Evolutionary conservation across 2,888 invertebrate species (phyloP).

Genomic region (Synergus itoensis): DNA sequence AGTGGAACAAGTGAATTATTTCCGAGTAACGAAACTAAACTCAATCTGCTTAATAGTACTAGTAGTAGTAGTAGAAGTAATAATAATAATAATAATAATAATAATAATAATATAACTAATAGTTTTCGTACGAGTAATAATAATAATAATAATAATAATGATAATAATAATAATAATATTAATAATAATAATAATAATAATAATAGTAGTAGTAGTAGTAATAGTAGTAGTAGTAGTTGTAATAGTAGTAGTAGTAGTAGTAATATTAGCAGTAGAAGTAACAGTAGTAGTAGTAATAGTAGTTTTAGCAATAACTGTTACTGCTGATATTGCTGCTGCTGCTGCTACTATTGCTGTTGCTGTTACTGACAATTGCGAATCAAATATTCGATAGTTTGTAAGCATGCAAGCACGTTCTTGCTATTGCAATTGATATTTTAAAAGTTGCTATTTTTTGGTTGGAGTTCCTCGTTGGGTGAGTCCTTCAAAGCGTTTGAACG

Average conservation of each 20-base stretch:
- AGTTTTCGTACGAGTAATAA: too few species aligned
- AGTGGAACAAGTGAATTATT: constrained; percentile 30
- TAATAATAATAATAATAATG: too few species aligned
- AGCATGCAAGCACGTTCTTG: constrained; percentile 48
- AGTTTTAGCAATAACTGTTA: too few species aligned
- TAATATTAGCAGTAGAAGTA: not conserved
- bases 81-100: too few species aligned
- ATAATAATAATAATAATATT: too few species aligned
- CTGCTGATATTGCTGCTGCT: too few species aligned
- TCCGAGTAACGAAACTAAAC: constrained; percentile 25
- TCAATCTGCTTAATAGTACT: constrained; percentile 16
- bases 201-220: too few species aligned
- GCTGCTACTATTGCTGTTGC: too few species aligned
- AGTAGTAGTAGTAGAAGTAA: not conserved
- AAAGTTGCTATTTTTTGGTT: constrained; percentile 84
- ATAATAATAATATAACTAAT: too few species aligned
- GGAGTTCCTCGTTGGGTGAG: constrained; percentile 93
- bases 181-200: not conserved
- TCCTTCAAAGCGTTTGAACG: constrained; percentile 99
- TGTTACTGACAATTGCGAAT: too few species aligned
- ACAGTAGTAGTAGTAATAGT: not conserved
- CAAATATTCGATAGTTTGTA: constrained; percentile 46
- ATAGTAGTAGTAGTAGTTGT: too few species aligned
- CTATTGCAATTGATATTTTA: constrained; percentile 47
- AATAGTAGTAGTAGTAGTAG: constrained; percentile 3